phyloP scores from a whole-genome alignment of 2,888 invertebrate species.

The Cyaniris semiargus region DNA sequence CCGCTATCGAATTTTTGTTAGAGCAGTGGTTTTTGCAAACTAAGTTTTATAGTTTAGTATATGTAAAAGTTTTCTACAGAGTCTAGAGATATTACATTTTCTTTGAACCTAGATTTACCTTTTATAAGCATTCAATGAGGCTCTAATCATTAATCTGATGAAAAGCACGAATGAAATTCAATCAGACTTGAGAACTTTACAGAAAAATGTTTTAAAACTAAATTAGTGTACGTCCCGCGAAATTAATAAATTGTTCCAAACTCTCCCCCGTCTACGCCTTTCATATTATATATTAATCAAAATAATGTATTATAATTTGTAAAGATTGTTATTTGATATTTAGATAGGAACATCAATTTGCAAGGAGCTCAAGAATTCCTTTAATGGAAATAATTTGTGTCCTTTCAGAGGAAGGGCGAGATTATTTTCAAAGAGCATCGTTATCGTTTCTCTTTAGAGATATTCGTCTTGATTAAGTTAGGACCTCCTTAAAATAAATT shows the following conservation, averaged over 20 bases:
- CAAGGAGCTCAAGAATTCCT: conserved; percentile 31
- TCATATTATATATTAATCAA: conserved; percentile 19
- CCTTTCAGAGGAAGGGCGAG: conserved; percentile 37
- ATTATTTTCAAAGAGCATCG: conserved; percentile 34
- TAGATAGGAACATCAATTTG: conserved; percentile 14
- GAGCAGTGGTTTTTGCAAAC: not conserved
- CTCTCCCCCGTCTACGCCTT: not conserved
- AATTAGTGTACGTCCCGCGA: not conserved
- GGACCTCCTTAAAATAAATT: conserved; percentile 4
- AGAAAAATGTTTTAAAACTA: not conserved
- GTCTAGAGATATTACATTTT: not conserved
- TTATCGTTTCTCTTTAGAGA: conserved; percentile 1
- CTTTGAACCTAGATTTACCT: not conserved
- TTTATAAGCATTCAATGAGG: not conserved
- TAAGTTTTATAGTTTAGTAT: not conserved
- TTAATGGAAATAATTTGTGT: conserved; percentile 37
- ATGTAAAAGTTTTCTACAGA: not conserved
- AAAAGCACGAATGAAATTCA: not conserved
- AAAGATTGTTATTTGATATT: conserved; percentile 25
- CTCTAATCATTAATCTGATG: not conserved
- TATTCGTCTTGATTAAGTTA: conserved; percentile 17
- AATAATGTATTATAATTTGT: conserved; percentile 20
- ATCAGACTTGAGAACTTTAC: not conserved
- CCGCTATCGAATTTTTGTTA: not conserved
- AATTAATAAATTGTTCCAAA: not conserved